Evolutionary conservation across 2,888 invertebrate species (phyloP), one percentile per base, ranked within the genome.

Genomic region (Aphidoletes aphidimyza): DNA sequence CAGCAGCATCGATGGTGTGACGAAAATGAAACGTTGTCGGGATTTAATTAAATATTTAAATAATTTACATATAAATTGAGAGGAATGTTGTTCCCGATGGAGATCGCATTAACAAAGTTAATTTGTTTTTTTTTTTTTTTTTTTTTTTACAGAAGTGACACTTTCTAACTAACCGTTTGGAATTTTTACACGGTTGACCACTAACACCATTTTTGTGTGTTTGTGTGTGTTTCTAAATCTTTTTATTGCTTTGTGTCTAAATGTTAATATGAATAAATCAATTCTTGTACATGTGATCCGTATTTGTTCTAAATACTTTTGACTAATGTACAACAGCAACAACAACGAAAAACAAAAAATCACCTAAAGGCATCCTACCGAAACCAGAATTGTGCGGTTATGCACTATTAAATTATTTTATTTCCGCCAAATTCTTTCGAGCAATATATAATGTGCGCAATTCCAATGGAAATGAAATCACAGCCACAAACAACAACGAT

Each of bases 381-480:
- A 37, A 37, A 81, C 81, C 81, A 81, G 9, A 81, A 81, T 81
- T 81, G 81, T 81, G 81, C 81, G 81, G 81, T 81, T 81, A 81
- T 81, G 81, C 81, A 81, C 81, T 81, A 81, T 37, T 81, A 81
- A 81, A 81, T 81, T n/a, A n/a, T n/a, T 81, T 37, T 81, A 81
- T 81, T 81, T 81, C 81, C 81, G 81, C 22, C 37, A 36, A 81
- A 81, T 22, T 81, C 81, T 81, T 22, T 81, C 9, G 37, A 81
- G 37, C 37, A 81, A n/a, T n/a, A n/a, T 37, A 37, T 81, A 39
- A 81, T 30, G 30, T 81, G 36, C 37, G 36, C 81, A 81, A 37
- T 37, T 81, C 26, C 19, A 34, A 81, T 37, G n/a, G 37, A 81
- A 81, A 81, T 37, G 22, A 81, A 81, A 37, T 36, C 37, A n/a